Conservation (phyloP, 2,888 invertebrate genomes). For the Noctua fimbriata region DNA sequence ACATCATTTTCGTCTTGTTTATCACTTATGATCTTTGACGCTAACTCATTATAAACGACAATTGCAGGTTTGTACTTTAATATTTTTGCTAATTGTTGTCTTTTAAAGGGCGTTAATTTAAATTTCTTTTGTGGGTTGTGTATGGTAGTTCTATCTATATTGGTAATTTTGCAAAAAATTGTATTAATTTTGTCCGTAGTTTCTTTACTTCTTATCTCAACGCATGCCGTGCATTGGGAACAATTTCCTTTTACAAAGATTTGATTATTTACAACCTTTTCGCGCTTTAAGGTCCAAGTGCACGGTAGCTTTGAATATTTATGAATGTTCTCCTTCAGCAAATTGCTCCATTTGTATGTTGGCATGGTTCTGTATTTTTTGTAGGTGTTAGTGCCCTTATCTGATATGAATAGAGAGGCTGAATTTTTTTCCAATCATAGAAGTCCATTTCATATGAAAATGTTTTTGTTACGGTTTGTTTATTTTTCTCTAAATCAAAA, state of each 20-base stretch:
- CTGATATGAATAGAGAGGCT: conserved; percentile 6
- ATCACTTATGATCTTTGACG: too few species aligned
- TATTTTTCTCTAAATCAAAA: neutral
- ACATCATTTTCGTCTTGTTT: conserved; percentile 6
- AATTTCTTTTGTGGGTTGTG: conserved; percentile 11
- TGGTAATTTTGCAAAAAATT: neutral
- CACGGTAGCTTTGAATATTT: neutral
- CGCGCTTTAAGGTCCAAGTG: neutral
- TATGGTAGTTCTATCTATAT: neutral
- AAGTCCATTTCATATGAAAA: conserved; percentile 8
- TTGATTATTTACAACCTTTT: neutral
- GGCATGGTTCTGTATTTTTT: conserved; percentile 10
- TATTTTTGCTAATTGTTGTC: conserved; percentile 9
- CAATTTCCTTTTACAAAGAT: conserved; percentile 4
- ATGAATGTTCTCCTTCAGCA: neutral
- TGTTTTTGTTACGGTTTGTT: conserved; percentile 4
- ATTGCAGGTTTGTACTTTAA: conserved; percentile 4
- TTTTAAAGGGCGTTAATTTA: neutral
- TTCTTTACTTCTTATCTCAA: neutral
- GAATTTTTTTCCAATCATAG: conserved; percentile 5
- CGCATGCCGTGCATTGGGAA: neutral
- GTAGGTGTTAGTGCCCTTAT: neutral
- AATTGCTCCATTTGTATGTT: conserved; percentile 1
- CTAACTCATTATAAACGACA: conserved; percentile 9
- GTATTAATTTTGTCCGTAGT: conserved; percentile 1